A percentile compares a stretch with the other conserved stretches of the same genome.
phyloP scores from a whole-genome alignment of 2,113 vertebrate species.

The Sylvia atricapilla region DNA sequence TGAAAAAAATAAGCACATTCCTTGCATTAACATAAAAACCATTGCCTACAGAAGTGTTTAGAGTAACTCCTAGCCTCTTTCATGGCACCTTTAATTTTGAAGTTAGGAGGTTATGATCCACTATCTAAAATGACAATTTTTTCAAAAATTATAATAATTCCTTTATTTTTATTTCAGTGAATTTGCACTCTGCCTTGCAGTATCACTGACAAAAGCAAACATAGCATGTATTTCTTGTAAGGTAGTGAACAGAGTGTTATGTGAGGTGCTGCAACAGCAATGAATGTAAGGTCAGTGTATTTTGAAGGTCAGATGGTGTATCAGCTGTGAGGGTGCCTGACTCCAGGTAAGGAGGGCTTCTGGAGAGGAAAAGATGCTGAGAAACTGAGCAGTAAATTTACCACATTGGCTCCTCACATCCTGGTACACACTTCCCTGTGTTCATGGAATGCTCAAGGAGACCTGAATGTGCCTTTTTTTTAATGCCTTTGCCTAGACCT shows the following conservation, averaged over 20 bases:
- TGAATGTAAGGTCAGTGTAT: neutral
- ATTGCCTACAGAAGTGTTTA: neutral
- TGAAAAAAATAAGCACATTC: neutral
- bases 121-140: neutral
- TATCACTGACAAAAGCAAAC: neutral
- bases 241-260: neutral
- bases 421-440: neutral
- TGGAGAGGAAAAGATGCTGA: neutral
- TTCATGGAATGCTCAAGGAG: neutral
- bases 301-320: neutral
- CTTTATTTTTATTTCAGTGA: neutral
- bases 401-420: neutral
- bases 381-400: neutral
- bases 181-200: neutral
- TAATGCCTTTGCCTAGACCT: neutral
- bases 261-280: neutral
- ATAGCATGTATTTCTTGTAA: neutral
- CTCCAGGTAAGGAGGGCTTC: neutral
- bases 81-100: neutral
- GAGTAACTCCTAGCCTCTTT: neutral
- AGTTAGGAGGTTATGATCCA: neutral
- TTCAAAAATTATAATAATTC: neutral
- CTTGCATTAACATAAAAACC: neutral
- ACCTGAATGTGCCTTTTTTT: neutral
- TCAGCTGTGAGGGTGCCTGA: neutral